Base-by-base conservation (phyloP, 64 coral and sea anemone species). In the Montipora sp. region DNA sequence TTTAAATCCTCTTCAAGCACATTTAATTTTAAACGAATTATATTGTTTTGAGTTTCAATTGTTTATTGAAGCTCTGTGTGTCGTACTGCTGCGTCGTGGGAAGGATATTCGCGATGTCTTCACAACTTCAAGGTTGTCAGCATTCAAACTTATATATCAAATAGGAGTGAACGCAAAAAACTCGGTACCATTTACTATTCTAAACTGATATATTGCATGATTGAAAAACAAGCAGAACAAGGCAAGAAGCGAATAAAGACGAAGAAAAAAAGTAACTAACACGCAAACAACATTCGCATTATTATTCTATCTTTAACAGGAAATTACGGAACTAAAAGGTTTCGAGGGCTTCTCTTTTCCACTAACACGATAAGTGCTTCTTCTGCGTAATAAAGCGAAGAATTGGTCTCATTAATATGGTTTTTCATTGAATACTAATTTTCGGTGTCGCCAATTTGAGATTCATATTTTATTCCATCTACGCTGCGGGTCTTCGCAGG, bases 21-120 rank as follows among this genome's bases (percentile, higher is more conserved):
- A 8, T 75, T 75, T 46, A 36, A 75, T 48, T 75, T 73, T 14
- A 75, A 75, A 65, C 1, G 5, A 66, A 66, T 36, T 36, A 36
- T 70, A 50, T 50, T 83, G 59, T 49, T 70, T 71, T 46, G 75
- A 48, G 65, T 85, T 46, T 70, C 45, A 44, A 71, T 85, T 85
- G 82, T 85, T 85, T 85, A 45, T 71, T 72, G 46, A 71, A 85
- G 66, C 59, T 47, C 71, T 65, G 68, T 65, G 68, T 85, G 68
- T 50, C 6, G 45, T n/a, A 59, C 81, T 27, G 36, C 81, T 65
- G 16, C 45, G 4, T 80, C n/a, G 51, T 58, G 78, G 53, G 78
- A 23, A 80, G 44, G 44, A 80, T 65, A 68, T 83, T 83, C 65
- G 45, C 7, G 43, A 58, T 66, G 2, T 46, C 46, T 45, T 61